Evolutionary conservation across 2,888 invertebrate genomes (phyloP), one percentile per base, ranked within the genome.

Genomic region (Meloe dianella): DNA sequence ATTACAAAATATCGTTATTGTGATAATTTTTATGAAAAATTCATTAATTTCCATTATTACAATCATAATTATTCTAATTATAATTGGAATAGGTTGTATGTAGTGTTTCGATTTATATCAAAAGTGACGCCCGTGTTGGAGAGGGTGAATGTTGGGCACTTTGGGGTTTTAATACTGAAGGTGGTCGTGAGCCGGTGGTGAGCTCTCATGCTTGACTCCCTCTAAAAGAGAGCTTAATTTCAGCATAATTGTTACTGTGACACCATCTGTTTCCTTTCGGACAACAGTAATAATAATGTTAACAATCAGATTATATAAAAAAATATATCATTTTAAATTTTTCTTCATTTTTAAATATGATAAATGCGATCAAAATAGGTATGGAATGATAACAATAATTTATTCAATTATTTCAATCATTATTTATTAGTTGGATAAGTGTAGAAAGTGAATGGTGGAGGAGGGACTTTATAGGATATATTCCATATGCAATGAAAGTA

Each of bases 201-300:
- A 63, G 77, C 83, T 79, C 78, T 82, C 81, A 80, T 79, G 83
- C 83, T 75, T 83, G 81, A 83, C 83, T 79, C 80, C 78, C 78
- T 77, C 77, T 41, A 79, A 81, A 82, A 82, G 80, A 82, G 83
- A 81, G 83, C 82, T 82, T 83, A 83, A 83, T 83, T 84, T 83
- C 81, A 78, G 78, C 81, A 79, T 84, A 84, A 84, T 84, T 84
- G 83, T 83, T 82, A 81, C 81, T 80, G 80, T 81, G 81, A 83
- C 84, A 84, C 83, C 84, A 84, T 84, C 84, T 84, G 84, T 82
- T 84, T 84, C 83, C 83, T 83, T 83, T 83, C 80, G 75, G 75
- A 72, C 73, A 74, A 70, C 65, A 73, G 76, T 75, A 74, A 12
- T 38, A 38, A 76, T 77, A 77, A 75, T 77, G 72, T 73, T 68